Conservation (phyloP, 2,113 vertebrate genomes). For the Mesoclemmys tuberculata region DNA sequence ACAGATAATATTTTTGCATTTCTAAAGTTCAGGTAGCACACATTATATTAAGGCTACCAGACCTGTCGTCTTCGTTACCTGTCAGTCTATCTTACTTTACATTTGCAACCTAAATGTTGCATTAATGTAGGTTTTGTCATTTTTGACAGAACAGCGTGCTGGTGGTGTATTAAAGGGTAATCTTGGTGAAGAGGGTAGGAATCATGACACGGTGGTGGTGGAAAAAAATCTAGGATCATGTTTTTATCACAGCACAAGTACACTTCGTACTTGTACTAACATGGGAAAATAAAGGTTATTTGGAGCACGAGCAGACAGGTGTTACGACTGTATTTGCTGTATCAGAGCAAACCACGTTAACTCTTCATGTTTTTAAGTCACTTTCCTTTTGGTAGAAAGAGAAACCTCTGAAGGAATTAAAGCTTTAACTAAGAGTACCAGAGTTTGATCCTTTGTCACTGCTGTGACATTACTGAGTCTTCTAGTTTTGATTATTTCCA, state of each 20-base stretch:
- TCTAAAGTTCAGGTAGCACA: constrained; percentile 5
- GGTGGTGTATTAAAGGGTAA: background rate
- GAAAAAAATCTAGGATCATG: background rate
- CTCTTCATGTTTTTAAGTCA: background rate
- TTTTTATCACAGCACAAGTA: background rate
- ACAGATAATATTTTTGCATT: background rate
- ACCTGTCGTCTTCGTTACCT: background rate
- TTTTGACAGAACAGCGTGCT: background rate
- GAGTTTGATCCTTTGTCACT: background rate
- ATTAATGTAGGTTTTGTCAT: background rate
- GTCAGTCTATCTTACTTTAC: background rate
- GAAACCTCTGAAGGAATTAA: background rate
- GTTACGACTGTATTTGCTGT: background rate
- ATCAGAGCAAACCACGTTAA: rapidly evolving
- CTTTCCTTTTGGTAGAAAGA: background rate
- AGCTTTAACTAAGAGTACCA: background rate
- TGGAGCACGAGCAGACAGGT: background rate
- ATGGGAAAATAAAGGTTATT: background rate
- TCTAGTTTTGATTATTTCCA: background rate
- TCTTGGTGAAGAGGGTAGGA: background rate
- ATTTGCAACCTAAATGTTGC: background rate
- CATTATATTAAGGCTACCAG: background rate
- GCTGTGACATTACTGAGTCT: background rate
- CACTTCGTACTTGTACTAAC: background rate
- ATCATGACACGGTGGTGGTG: background rate